Evolutionary conservation across 1,140 invertebrate genomes (phyloP).

Genomic region (Aphelinus atriplicis): DNA sequence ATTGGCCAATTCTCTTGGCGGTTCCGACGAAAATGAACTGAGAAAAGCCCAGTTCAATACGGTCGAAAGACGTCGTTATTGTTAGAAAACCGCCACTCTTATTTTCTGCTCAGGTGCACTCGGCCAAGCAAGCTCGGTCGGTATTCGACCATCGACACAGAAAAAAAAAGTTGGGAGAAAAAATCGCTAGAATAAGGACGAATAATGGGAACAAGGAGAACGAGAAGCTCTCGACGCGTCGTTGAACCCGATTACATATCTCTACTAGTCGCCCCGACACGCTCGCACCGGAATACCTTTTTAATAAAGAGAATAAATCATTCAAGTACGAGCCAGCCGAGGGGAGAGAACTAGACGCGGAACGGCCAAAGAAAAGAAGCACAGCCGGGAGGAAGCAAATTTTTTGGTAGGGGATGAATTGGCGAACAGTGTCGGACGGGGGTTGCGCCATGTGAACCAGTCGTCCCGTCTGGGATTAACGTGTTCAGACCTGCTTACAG

Average conservation of each 20-base stretch:
- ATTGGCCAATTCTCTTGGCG: too few relatives aligned
- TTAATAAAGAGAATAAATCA: conserved; percentile 52
- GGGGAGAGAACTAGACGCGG: conserved; percentile 7
- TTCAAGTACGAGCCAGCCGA: conserved; percentile 42
- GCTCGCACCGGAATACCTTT: conserved; percentile 45
- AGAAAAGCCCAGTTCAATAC: too few relatives aligned
- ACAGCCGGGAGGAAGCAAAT: background rate
- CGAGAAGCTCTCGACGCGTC: background rate
- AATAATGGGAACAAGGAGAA: background rate
- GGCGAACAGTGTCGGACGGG: conserved; percentile 2
- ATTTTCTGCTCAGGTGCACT: too few relatives aligned
- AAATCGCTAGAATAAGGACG: background rate
- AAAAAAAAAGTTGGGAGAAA: conserved; percentile 6
- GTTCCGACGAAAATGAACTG: too few relatives aligned
- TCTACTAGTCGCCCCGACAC: background rate
- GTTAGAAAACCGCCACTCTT: too few relatives aligned
- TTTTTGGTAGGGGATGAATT: conserved; percentile 20
- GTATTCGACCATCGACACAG: too few relatives aligned
- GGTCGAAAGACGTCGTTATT: too few relatives aligned
- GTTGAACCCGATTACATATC: conserved; percentile 29
- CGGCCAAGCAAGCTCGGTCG: too few relatives aligned
- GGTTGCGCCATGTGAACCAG: too few relatives aligned
- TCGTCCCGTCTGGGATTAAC: too few relatives aligned
- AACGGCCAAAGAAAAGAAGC: too few relatives aligned
- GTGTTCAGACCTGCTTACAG: too few relatives aligned